These are phyloP conservation scores for Pseudomugil gertrudae DNA, from an alignment of 2,797 vertebrate genomes.

Conservation along the genomic window DNA sequence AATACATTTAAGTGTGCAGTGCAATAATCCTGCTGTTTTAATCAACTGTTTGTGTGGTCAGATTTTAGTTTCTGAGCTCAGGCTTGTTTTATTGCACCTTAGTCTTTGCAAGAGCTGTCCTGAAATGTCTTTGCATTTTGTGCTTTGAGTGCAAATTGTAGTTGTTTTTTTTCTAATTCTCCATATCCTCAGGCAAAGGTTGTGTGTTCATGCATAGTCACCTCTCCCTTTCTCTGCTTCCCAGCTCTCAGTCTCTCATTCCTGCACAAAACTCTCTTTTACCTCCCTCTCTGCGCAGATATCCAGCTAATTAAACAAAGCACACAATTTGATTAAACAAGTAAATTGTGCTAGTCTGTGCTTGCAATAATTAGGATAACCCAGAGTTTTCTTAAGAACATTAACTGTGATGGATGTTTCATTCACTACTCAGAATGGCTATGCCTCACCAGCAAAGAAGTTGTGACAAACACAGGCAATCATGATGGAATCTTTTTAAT, in stretches of 20 bases:
- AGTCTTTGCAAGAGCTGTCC: conserved; percentile 57
- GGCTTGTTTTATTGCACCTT: conserved; percentile 53
- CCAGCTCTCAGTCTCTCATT: conserved; percentile 45
- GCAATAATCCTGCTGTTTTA: conserved; percentile 1
- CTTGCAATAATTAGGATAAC: conserved; percentile 79
- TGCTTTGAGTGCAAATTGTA: conserved; percentile 76
- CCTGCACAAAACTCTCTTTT: conserved; percentile 41
- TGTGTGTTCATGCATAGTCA: conserved; percentile 71
- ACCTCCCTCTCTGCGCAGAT: conserved; percentile 66
- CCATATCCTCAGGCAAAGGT: conserved; percentile 76
- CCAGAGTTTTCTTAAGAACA: conserved; percentile 77
- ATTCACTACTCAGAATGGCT: conserved; percentile 63
- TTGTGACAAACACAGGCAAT: conserved; percentile 47
- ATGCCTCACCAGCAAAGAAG: conserved; percentile 28
- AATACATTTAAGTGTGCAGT: not conserved
- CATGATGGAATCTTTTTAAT: conserved; percentile 55
- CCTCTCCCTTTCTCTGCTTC: conserved; percentile 53
- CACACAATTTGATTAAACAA: conserved; percentile 82
- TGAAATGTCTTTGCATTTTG: conserved; percentile 66
- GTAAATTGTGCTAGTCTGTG: conserved; percentile 80
- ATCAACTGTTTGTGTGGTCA: conserved; percentile 29
- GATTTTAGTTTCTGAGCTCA: conserved; percentile 40
- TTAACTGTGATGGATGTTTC: conserved; percentile 77
- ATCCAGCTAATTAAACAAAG: conserved; percentile 82
- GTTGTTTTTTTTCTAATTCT: conserved; percentile 79